Percentiles rank a stretch among this genome's conserved stretches.
Conservation (phyloP, 2,113 vertebrate genomes). For the Aphyosemion australe region DNA sequence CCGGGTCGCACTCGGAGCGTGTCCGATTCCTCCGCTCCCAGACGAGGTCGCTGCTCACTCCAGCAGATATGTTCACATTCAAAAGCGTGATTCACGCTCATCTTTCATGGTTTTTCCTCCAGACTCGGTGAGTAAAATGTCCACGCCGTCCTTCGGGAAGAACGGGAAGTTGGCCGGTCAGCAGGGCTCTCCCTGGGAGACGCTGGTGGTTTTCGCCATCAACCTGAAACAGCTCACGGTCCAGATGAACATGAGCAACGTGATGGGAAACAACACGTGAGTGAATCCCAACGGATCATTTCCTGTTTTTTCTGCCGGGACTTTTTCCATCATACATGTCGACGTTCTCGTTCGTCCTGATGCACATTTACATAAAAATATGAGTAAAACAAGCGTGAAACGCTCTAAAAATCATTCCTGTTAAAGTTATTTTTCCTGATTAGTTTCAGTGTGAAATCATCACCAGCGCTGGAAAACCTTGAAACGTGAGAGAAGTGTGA, state of each 20-base stretch:
- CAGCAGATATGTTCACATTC: not conserved
- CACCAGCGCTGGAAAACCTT: no score
- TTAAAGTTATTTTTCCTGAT: no score
- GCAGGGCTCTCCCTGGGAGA: slow-evolving; percentile 96
- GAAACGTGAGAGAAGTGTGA: no score
- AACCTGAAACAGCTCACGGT: slow-evolving; percentile 96
- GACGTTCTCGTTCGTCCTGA: no score
- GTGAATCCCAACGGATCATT: no score
- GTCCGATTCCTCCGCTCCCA: slow-evolving; percentile 92
- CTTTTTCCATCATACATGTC: no score
- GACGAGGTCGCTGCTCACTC: slow-evolving; percentile 82
- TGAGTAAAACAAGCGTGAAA: no score
- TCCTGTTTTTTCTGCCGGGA: no score
- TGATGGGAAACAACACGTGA: slow-evolving; percentile 99
- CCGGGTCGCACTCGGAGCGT: slow-evolving; percentile 89
- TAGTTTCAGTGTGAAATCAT: no score
- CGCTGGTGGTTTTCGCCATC: slow-evolving; percentile 97
- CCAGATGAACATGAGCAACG: slow-evolving; percentile 99
- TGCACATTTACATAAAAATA: no score
- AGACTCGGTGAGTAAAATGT: slow-evolving; percentile 93
- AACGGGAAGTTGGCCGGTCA: slow-evolving; percentile 89
- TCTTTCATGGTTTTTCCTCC: slow-evolving; percentile 7
- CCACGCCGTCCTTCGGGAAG: slow-evolving; percentile 88
- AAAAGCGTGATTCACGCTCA: not conserved
- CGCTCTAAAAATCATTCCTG: no score